Evolutionary conservation across 2,888 invertebrate species (phyloP).

Genomic region (Protophormia terraenovae): DNA sequence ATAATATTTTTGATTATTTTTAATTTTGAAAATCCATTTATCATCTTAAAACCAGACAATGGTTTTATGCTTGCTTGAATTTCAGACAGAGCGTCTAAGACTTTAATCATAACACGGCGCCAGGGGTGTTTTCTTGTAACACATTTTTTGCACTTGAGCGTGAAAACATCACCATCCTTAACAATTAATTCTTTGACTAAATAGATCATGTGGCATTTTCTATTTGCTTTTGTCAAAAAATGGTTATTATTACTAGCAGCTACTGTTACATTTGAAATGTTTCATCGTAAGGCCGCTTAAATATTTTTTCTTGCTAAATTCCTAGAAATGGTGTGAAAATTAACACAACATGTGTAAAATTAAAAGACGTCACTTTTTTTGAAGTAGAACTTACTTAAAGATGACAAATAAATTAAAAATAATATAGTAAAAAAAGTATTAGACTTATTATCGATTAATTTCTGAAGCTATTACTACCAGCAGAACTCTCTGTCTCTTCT

Average conservation of each 20-base stretch:
- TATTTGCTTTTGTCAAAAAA: neutral
- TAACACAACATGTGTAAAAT: constrained; percentile 25
- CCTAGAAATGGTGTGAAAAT: constrained; percentile 55
- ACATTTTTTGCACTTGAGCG: constrained; percentile 47
- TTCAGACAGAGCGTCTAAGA: constrained; percentile 39
- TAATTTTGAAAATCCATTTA: neutral
- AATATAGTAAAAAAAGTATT: too few species aligned
- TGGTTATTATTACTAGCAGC: constrained; percentile 1
- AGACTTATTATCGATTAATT: too few species aligned
- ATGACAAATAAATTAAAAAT: too few species aligned
- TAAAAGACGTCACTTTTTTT: neutral
- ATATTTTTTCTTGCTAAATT: constrained; percentile 22
- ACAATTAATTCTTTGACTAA: constrained; percentile 39
- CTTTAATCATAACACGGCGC: constrained; percentile 55
- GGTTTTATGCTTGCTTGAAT: constrained; percentile 48
- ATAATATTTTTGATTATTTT: neutral
- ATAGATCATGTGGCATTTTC: constrained; percentile 38
- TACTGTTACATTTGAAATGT: constrained; percentile 9
- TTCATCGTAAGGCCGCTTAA: neutral
- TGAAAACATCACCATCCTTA: constrained; percentile 44
- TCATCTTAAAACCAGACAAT: constrained; percentile 27
- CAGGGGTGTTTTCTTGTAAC: constrained; percentile 43
- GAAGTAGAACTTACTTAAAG: too few species aligned
- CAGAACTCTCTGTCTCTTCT: too few species aligned
- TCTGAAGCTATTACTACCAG: too few species aligned